phyloP scores from a whole-genome alignment of 1,140 invertebrate genomes.

The Zaprionus vittiger region DNA sequence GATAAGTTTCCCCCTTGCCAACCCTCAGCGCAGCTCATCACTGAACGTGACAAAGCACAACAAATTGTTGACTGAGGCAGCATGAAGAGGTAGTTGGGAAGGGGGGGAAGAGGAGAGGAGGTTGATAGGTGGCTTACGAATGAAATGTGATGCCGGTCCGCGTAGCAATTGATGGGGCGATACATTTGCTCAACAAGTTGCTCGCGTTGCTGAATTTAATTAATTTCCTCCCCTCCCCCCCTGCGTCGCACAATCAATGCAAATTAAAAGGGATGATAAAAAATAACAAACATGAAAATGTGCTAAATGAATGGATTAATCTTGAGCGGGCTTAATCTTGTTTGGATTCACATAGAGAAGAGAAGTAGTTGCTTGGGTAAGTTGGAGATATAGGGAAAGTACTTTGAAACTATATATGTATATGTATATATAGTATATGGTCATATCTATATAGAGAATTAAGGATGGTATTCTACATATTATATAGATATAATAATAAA shows the following conservation, averaged over 20 bases:
- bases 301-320: background rate
- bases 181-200: constrained; percentile 47
- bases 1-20: constrained; percentile 9
- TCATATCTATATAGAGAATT: too few species aligned
- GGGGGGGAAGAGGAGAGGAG: background rate
- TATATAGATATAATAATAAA: too few species aligned
- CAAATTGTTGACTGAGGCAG: background rate
- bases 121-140: constrained; percentile 5
- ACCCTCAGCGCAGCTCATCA: background rate
- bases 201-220: constrained; percentile 41
- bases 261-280: constrained; percentile 23
- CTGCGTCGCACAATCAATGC: constrained; percentile 34
- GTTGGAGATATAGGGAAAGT: too few species aligned
- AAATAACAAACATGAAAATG: background rate
- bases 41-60: constrained; percentile 31
- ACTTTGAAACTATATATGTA: too few species aligned
- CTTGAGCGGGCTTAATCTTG: background rate
- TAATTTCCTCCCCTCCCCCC: constrained; percentile 21
- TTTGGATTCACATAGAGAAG: background rate
- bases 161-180: constrained; percentile 38
- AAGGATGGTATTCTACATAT: too few species aligned
- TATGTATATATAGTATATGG: too few species aligned
- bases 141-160: constrained; percentile 37
- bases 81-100: too few species aligned
- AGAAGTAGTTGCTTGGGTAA: too few species aligned